Evolutionary conservation across 92 coral and sea anemone genomes (phyloP), one percentile per base, ranked within the genome.

Genomic region (Palythoa caribaeorum): DNA sequence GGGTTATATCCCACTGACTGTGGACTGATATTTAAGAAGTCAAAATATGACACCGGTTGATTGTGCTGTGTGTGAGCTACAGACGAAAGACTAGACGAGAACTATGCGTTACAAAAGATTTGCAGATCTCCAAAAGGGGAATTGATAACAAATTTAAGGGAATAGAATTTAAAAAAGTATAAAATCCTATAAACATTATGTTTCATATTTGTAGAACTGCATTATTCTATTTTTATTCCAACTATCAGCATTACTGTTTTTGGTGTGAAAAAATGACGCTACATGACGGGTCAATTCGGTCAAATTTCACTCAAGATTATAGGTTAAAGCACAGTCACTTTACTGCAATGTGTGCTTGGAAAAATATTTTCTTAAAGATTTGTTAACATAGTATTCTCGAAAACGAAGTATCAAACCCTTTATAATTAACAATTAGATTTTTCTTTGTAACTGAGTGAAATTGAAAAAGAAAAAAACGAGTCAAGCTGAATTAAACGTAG

Each of bases 21-120:
- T 81, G 86, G 74, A 81, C 86, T 81, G 86, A 81, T 81, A 81
- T 81, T 81, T 81, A 81, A 81, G 86, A 81, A 81, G 86, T 65
- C 59, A 81, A 69, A 80, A 81, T 68, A 16, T 81, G 86, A 81
- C 86, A 81, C 86, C 76, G 86, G 86, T 37, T 81, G 50, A 81
- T 81, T 81, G 76, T 81, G 86, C 86, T 47, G 48, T 66, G 86
- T 68, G 76, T 81, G 86, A 81, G 19, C 62, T 47, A 81, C 76
- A 81, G 86, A 81, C 86, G 86, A 68, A 47, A 81, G 86, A 81
- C 86, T 81, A 81, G 86, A 81, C 86, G 86, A 66, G 48, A 44
- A 38, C 75, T 44, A 81, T 47, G 86, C 86, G 86, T 68, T 65
- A 81, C 66, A 10, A 81, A 65, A 66, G 62, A 37, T 81, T 81